Evolutionary conservation across 2,797 vertebrate species (phyloP).

Genomic region (Tolypeutes matacus): DNA sequence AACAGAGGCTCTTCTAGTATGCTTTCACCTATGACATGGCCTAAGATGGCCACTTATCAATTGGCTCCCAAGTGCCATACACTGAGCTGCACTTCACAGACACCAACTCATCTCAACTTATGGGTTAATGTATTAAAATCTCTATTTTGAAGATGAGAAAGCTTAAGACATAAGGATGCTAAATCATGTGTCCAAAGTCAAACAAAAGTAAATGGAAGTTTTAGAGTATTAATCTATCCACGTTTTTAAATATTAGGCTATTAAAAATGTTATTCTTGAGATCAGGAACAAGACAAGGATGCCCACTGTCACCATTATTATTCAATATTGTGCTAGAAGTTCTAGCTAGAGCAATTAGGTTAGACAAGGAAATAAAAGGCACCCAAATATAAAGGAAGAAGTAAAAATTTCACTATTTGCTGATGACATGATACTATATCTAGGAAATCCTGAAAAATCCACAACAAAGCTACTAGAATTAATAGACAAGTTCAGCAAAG

Average conservation of each 20-base stretch:
- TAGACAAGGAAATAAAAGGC: no score
- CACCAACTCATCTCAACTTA: neutral
- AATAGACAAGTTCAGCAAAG: no score
- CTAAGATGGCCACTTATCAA: neutral
- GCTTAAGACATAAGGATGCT: neutral
- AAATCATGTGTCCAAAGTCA: neutral
- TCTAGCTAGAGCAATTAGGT: no score
- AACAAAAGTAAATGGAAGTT: conserved; percentile 2
- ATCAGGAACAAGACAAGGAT: no score
- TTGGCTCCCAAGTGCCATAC: neutral
- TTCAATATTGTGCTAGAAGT: no score
- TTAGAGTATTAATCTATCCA: neutral
- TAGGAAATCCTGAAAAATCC: no score
- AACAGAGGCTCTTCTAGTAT: neutral
- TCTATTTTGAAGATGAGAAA: neutral
- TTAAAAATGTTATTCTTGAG: neutral
- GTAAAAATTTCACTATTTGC: no score
- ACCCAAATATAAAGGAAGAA: no score
- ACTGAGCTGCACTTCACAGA: neutral
- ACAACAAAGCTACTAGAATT: no score
- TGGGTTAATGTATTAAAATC: neutral
- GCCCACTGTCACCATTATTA: no score
- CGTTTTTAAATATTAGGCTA: neutral
- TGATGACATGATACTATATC: no score
- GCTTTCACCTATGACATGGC: neutral